phyloP scores from a whole-genome alignment of 2,888 invertebrate genomes.

The Trichopria drosophilae region DNA sequence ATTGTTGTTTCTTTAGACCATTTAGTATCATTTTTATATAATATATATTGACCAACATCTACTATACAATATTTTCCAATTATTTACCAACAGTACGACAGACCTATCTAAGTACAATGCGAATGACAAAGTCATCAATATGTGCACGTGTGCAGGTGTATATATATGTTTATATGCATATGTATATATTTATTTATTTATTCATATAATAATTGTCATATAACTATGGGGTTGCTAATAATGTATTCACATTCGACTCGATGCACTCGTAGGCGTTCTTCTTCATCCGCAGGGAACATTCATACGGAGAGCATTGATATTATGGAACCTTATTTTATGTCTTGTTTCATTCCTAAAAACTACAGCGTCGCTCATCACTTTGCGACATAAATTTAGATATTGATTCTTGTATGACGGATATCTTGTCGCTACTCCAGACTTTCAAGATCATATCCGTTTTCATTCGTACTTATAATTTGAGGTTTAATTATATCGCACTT shows the following conservation, averaged over 20 bases:
- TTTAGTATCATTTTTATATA: slow-evolving; percentile 44
- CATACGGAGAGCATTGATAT: slow-evolving; percentile 13
- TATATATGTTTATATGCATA: slow-evolving; percentile 39
- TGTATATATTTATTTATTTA: slow-evolving; percentile 15
- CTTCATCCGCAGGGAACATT: too few species aligned
- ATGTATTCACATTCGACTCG: slow-evolving; percentile 26
- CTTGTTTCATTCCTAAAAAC: slow-evolving; percentile 20
- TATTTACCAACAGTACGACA: slow-evolving; percentile 42
- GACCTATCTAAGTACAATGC: slow-evolving; percentile 43
- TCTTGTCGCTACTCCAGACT: too few species aligned
- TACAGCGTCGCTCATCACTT: too few species aligned
- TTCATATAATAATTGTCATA: too few species aligned
- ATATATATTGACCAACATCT: slow-evolving; percentile 43
- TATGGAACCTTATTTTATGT: slow-evolving; percentile 23
- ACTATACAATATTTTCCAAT: slow-evolving; percentile 47
- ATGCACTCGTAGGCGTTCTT: too few species aligned
- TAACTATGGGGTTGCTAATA: too few species aligned
- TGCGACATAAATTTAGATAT: too few species aligned
- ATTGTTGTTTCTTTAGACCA: slow-evolving; percentile 42
- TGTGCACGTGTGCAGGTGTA: slow-evolving; percentile 19
- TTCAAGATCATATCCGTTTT: too few species aligned
- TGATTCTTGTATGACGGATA: too few species aligned
- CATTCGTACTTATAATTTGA: slow-evolving; percentile 43
- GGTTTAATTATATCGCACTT: slow-evolving; percentile 33
- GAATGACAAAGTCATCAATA: slow-evolving; percentile 35